Conservation (phyloP, 1,140 invertebrate species). For the Araneus ventricosus region DNA sequence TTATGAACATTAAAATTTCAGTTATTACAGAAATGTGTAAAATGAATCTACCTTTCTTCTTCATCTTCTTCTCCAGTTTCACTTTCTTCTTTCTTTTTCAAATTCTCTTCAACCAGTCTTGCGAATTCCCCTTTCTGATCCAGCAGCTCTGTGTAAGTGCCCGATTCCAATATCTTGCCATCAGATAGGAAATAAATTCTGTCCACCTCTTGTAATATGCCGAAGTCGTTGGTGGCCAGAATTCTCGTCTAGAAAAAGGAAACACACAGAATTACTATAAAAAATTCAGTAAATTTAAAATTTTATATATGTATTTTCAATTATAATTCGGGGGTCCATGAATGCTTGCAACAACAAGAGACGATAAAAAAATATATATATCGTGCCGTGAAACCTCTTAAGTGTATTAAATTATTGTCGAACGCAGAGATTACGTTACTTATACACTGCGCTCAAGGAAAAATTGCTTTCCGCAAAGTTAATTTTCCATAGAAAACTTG, state of each 20-base stretch:
- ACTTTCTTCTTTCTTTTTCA: not conserved
- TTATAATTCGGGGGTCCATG: not conserved
- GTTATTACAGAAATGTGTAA: too few species aligned
- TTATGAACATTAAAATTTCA: too few species aligned
- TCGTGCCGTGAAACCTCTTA: too few species aligned
- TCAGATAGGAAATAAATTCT: slow-evolving; percentile 79
- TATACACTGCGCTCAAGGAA: too few species aligned
- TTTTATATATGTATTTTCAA: not conserved
- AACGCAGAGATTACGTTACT: too few species aligned
- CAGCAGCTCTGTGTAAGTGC: slow-evolving; percentile 77
- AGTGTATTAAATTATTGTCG: too few species aligned
- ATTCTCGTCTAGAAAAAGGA: slow-evolving; percentile 77
- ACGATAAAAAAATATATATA: too few species aligned
- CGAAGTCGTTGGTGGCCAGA: slow-evolving; percentile 80
- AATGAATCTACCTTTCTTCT: not conserved
- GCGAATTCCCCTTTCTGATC: slow-evolving; percentile 40
- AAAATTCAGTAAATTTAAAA: not conserved
- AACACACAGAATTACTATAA: not conserved
- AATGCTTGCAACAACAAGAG: not conserved
- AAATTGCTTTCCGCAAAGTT: too few species aligned
- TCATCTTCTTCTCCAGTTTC: not conserved
- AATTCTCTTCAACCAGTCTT: not conserved
- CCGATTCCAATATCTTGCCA: slow-evolving; percentile 79
- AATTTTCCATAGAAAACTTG: too few species aligned
- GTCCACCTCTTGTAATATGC: slow-evolving; percentile 80